Evolutionary conservation across 1,140 invertebrate species (phyloP).

Genomic region (Brachionus sp.): DNA sequence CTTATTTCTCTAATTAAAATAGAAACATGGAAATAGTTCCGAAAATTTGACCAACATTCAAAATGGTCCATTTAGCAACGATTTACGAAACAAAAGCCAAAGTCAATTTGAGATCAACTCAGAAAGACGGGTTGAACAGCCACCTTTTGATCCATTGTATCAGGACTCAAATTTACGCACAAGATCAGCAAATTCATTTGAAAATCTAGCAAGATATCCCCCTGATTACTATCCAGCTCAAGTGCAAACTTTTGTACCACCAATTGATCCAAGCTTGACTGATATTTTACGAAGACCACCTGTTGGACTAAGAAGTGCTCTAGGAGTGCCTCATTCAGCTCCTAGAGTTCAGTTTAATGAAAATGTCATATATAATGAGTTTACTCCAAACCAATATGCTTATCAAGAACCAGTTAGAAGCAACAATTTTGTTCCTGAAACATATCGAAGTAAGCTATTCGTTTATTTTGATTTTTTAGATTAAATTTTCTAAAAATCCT

Average conservation of each 20-base stretch:
- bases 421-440: neutral
- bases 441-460: neutral
- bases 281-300: slow-evolving; percentile 33
- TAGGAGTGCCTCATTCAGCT: neutral
- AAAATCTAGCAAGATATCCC: slow-evolving; percentile 8
- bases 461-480: no score
- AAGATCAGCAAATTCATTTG: slow-evolving; percentile 27
- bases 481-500: no score
- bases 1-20: no score
- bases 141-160: neutral
- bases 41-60: neutral
- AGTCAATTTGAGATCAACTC: slow-evolving; percentile 4
- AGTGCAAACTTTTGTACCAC: neutral
- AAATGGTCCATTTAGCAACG: neutral
- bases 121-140: neutral
- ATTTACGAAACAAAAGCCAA: neutral
- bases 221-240: neutral
- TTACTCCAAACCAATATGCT: neutral
- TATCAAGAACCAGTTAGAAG: neutral
- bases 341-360: slow-evolving; percentile 16
- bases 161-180: neutral
- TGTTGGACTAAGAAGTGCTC: slow-evolving; percentile 16
- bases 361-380: neutral
- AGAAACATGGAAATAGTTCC: neutral
- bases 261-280: slow-evolving; percentile 14